Conservation (phyloP, 1,140 invertebrate species). For the Cepaea nemoralis region DNA sequence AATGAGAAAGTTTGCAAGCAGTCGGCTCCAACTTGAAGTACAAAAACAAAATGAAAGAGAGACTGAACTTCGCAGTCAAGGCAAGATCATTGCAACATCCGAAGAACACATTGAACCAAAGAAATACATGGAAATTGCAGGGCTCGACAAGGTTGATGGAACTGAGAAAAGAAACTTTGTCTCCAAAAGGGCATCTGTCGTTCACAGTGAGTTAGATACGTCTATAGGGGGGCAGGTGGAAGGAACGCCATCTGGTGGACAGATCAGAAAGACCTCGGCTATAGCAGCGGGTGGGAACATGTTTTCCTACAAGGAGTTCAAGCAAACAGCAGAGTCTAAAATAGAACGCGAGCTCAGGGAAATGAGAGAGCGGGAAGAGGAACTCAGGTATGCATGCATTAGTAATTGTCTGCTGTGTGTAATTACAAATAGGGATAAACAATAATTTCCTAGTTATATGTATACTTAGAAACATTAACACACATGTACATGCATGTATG, state of each 20-base stretch:
- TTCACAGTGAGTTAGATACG: conserved; percentile 5
- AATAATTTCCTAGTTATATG: no score
- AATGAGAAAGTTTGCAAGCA: conserved; percentile 58
- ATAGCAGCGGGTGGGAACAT: conserved; percentile 49
- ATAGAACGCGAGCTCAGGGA: conserved; percentile 67
- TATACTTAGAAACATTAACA: no score
- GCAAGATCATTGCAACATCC: conserved; percentile 64
- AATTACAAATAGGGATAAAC: no score
- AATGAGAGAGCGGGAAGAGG: conserved; percentile 68
- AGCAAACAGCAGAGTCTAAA: conserved; percentile 65
- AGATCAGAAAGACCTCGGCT: conserved; percentile 38
- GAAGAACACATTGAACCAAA: conserved; percentile 64
- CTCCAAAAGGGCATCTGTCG: conserved; percentile 41
- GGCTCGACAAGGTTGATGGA: conserved; percentile 47
- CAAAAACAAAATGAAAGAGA: conserved; percentile 59
- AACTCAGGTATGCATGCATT: conserved; percentile 59
- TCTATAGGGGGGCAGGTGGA: not conserved
- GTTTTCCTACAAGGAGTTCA: conserved; percentile 67
- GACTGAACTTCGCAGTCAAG: conserved; percentile 56
- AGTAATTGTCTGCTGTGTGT: no score
- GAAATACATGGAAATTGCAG: conserved; percentile 59
- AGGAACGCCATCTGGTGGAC: not conserved
- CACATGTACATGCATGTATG: no score
- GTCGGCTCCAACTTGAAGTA: conserved; percentile 63
- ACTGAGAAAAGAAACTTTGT: conserved; percentile 64